Conservation (phyloP, 2,113 vertebrate genomes). For the Ptilonorhynchus violaceus region DNA sequence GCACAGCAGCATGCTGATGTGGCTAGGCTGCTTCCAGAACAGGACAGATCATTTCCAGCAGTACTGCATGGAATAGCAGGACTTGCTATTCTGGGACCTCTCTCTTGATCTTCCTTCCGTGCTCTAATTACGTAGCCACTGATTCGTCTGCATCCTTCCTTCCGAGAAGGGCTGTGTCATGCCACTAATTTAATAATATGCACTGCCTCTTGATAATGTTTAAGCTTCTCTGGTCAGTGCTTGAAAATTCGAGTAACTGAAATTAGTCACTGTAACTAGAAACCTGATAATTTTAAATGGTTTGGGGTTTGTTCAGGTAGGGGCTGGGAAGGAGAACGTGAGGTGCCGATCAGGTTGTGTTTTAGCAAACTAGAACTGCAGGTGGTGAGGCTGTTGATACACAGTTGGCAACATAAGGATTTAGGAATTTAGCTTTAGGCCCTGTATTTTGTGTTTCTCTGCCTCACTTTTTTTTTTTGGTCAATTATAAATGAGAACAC, state of each 20-base stretch:
- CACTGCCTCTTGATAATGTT: neutral
- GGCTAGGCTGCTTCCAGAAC: neutral
- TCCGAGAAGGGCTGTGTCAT: neutral
- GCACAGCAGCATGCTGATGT: neutral
- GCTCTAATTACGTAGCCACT: neutral
- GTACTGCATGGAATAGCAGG: neutral
- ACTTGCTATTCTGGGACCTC: slow-evolving; percentile 18
- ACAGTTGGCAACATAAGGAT: neutral
- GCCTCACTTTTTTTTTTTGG: neutral
- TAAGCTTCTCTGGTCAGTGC: neutral
- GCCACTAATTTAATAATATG: neutral
- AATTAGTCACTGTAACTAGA: neutral
- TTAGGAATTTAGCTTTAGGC: neutral
- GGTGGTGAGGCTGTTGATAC: neutral
- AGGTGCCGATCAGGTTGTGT: neutral
- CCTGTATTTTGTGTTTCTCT: neutral
- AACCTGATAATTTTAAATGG: neutral
- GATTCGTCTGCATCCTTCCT: neutral
- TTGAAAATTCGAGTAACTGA: neutral
- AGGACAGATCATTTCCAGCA: neutral
- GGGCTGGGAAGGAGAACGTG: neutral
- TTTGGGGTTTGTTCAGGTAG: neutral
- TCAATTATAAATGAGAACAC: neutral
- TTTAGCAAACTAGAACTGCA: neutral
- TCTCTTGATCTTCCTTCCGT: neutral